Conservation (phyloP, 2,113 vertebrate species). For the Nicator chloris region DNA sequence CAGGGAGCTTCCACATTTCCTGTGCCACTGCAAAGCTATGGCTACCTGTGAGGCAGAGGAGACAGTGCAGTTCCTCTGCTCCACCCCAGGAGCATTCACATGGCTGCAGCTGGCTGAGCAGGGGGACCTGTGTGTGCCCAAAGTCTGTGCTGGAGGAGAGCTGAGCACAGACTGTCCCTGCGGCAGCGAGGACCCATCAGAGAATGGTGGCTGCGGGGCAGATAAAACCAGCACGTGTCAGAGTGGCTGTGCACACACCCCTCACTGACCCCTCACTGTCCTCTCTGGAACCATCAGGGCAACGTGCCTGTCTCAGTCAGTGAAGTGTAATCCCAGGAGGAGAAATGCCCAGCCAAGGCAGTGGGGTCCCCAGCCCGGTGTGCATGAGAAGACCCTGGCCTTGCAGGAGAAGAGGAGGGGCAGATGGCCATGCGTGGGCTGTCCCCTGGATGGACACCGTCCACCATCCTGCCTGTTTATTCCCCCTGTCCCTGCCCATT, state of each 20-base stretch:
- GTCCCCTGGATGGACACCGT: background rate
- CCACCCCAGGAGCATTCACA: background rate
- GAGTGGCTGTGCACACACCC: background rate
- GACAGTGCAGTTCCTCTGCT: background rate
- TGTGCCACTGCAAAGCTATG: background rate
- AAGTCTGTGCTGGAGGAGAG: background rate
- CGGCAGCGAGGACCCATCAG: background rate
- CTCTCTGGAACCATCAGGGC: background rate
- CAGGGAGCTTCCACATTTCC: background rate
- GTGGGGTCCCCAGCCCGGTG: background rate
- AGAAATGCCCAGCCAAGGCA: background rate
- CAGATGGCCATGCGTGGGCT: background rate
- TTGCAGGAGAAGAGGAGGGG: background rate
- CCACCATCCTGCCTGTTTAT: background rate
- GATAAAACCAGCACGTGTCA: background rate
- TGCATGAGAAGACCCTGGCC: background rate
- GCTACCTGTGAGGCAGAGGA: background rate
- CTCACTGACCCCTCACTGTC: fast-evolving
- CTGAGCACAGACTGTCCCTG: background rate
- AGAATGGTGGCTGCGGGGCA: fast-evolving
- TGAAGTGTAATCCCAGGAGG: background rate
- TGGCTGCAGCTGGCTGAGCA: background rate
- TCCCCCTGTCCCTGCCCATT: background rate
- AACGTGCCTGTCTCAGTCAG: fast-evolving
- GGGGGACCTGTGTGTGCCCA: fast-evolving